Evolutionary conservation across 2,113 vertebrate genomes (phyloP).

Genomic region (Cercopithecus mona): DNA sequence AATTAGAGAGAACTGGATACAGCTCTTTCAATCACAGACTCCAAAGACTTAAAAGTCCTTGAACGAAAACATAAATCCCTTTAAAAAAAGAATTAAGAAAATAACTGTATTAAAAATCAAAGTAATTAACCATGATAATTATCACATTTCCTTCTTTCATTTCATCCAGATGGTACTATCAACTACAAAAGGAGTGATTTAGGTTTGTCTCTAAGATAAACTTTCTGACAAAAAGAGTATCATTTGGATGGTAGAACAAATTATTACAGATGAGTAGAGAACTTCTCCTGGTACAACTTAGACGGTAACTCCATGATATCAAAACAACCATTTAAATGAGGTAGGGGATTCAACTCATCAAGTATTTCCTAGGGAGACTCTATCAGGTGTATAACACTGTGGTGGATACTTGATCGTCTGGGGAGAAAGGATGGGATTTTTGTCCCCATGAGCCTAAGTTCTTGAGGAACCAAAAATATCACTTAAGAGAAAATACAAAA

Average conservation of each 20-base stretch:
- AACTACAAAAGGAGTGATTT: not conserved
- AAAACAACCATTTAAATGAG: not conserved
- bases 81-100: slow-evolving; percentile 7
- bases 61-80: not conserved
- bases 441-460: not conserved
- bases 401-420: not conserved
- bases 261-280: not conserved
- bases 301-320: not conserved
- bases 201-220: not conserved
- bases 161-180: not conserved
- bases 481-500: not conserved
- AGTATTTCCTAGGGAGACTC: not conserved
- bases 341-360: not conserved
- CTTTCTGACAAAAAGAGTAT: not conserved
- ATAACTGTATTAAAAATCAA: not conserved
- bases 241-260: not conserved
- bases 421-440: not conserved
- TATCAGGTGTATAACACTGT: not conserved
- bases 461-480: not conserved
- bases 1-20: not conserved
- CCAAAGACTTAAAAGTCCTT: not conserved
- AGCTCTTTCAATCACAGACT: slow-evolving; percentile 31
- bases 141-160: not conserved
- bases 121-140: not conserved
- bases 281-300: not conserved